Base-by-base conservation (phyloP, 2,113 vertebrate species). In the Camelus bactrianus region DNA sequence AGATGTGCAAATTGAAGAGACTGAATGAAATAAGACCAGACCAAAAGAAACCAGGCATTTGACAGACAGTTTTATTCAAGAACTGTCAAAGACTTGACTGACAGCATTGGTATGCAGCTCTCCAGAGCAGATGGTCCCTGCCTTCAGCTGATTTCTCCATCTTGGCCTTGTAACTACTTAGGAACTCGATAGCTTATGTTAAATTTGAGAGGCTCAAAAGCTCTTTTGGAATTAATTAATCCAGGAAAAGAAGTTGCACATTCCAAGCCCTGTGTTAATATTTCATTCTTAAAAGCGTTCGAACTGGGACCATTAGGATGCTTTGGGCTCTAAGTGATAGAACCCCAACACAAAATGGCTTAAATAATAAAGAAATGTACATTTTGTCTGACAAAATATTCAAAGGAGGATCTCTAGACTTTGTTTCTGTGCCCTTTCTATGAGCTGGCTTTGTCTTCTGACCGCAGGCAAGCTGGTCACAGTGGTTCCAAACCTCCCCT, bases 241-340 rank as follows among this genome's bases (percentile, higher is more conserved):
- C 35, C 4, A 54, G 54, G 50, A 35, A 28, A 65, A 54, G 60
- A 30, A 80, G 65, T 11, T 75, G 28, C 30, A 12, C 13, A 5
- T 77, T 85, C 22, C 67, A n/a, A 69, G 76, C 15, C 38, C 10
- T 30, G 8, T 5, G 38, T 84, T 56, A 48, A 20, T 77, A 54
- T 88, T 81, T 80, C 48, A 50, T 80, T 65, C 91, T 77, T 75
- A 35, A 52, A 92, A 32, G 35, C 80, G 60, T 86, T 91, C 42
- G 64, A 89, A 14, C 9, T n/a, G 50, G 22, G 52, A 32, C 35
- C 13, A 17, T 48, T 67, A 65, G 26, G 38, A 50, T 76, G 58
- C 65, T 72, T 65, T 93, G 32, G 60, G 42, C 58, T 92, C 52
- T 56, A 17, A 83, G 24, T 24, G 48, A 82, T 10, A 62, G 85